phyloP scores from a whole-genome alignment of 2,888 invertebrate species.

The Dicranocentrus wangi region DNA sequence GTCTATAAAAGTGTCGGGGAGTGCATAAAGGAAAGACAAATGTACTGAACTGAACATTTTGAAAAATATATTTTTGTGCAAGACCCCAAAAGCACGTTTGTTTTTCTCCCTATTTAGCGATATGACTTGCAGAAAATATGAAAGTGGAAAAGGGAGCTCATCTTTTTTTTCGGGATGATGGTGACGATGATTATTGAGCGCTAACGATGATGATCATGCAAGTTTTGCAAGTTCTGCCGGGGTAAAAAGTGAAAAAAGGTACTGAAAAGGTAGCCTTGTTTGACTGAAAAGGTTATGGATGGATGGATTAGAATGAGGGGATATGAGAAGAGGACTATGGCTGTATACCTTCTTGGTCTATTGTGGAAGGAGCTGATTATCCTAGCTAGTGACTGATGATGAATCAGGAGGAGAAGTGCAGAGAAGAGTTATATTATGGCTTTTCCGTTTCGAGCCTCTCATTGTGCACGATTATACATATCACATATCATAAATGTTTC shows the following conservation, averaged over 20 bases:
- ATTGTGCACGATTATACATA: too few relatives aligned
- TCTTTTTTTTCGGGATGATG: constrained; percentile 47
- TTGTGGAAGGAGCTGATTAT: too few relatives aligned
- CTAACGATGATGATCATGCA: constrained; percentile 63
- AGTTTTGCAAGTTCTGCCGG: constrained; percentile 49
- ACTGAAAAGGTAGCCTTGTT: constrained; percentile 36
- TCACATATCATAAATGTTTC: too few relatives aligned
- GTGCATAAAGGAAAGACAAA: constrained; percentile 10
- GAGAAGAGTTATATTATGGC: too few relatives aligned
- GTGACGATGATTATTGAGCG: constrained; percentile 26
- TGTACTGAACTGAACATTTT: not conserved
- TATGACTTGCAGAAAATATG: constrained; percentile 72
- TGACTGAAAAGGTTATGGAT: constrained; percentile 62
- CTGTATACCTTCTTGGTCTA: too few relatives aligned
- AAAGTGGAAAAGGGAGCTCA: constrained; percentile 10
- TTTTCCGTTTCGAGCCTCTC: too few relatives aligned
- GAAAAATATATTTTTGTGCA: constrained; percentile 29
- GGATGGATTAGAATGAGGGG: constrained; percentile 47
- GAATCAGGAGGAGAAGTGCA: too few relatives aligned
- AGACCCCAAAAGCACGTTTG: constrained; percentile 37
- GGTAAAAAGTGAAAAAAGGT: constrained; percentile 51
- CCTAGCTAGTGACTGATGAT: too few relatives aligned
- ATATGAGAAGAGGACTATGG: constrained; percentile 1
- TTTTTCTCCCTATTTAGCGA: constrained; percentile 62
- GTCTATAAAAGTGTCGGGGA: constrained; percentile 45